Base-by-base conservation (phyloP, 1,140 invertebrate species). In the Drosophila kohkoa region DNA sequence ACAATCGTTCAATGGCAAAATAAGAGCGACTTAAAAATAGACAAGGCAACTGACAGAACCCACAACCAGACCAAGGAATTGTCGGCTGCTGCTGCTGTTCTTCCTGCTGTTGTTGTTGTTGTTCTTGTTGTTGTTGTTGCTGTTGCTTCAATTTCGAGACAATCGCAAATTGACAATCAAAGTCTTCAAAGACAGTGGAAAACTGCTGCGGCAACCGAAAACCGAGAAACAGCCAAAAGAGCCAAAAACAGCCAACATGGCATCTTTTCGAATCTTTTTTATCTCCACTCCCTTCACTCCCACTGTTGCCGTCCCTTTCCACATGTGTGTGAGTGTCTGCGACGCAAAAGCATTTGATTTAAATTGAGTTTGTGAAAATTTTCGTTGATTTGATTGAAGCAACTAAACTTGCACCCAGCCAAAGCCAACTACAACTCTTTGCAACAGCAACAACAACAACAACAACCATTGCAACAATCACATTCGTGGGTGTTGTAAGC, bases 91-190 rank as follows among this genome's bases (percentile, higher is more conserved):
- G 75, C 70, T 82, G 74, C 64, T 49, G 51, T n/a, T 62, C 5
- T 38, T 20, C 25, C 20, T 69, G 10, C 13, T 64, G 10, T 48
- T 46, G 52, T n/a, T n/a, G n/a, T n/a, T n/a, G n/a, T n/a, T n/a
- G n/a, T n/a, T n/a, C n/a, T n/a, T n/a, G n/a, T 32, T 62, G 59
- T n/a, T 66, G 68, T 7, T 68, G 72, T 43, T 59, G 79, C 46
- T 81, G 77, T 66, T 65, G 62, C 82, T 88, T 83, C 82, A 87
- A 87, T 89, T 88, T 89, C 85, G 85, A 88, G 85, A 88, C 85
- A 88, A 88, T 88, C 85, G 85, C 85, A 88, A 88, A 88, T 88
- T 88, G 85, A 88, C 85, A 88, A 88, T 88, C 85, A 88, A 88
- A 88, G 85, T 88, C 85, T 88, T 88, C 81, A 90, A 88, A 88